Evolutionary conservation across 2,888 invertebrate genomes (phyloP).

Genomic region (Macrostomum cliftonense): DNA sequence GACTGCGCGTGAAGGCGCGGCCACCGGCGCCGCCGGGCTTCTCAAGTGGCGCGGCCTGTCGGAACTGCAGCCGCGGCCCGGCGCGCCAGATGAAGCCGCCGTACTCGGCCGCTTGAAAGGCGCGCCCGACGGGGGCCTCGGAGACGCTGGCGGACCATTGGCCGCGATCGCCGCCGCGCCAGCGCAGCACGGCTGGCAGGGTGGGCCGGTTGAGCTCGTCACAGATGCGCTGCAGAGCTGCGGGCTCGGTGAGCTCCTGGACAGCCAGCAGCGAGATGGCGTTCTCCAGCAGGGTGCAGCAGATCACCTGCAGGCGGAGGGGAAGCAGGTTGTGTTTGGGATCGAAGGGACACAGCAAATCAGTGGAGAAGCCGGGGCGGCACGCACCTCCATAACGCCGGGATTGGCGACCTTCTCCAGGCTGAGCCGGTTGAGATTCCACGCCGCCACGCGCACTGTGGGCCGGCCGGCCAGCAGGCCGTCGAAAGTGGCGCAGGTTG

Average conservation of each 20-base stretch:
- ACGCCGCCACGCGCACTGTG: conserved; percentile 52
- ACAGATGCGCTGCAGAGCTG: conserved; percentile 45
- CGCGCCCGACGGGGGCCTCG: conserved; percentile 18
- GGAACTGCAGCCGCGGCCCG: conserved; percentile 20
- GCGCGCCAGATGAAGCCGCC: conserved; percentile 30
- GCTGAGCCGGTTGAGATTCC: conserved; percentile 56
- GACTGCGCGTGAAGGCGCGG: conserved; percentile 14
- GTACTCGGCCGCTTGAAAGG: conserved; percentile 22
- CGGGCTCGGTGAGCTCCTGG: conserved; percentile 52
- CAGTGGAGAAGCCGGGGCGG: too few species aligned
- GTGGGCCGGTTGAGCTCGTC: conserved; percentile 51
- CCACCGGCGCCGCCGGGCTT: not conserved
- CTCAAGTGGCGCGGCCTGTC: not conserved
- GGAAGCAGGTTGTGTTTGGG: too few species aligned
- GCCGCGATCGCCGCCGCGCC: conserved; percentile 46
- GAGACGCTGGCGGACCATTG: conserved; percentile 43
- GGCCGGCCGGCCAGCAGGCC: conserved; percentile 43
- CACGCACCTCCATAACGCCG: conserved; percentile 53
- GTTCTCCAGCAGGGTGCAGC: conserved; percentile 60
- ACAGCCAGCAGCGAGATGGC: conserved; percentile 52
- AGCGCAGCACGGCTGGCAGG: conserved; percentile 47
- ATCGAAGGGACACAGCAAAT: too few species aligned
- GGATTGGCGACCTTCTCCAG: conserved; percentile 55
- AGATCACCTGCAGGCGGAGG: too few species aligned
- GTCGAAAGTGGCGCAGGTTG: conserved; percentile 39